A percentile compares a stretch with the other conserved stretches of the same genome.
Evolutionary conservation across 2,797 vertebrate genomes (phyloP).

Genomic region (Erpetoichthys calabaricus): DNA sequence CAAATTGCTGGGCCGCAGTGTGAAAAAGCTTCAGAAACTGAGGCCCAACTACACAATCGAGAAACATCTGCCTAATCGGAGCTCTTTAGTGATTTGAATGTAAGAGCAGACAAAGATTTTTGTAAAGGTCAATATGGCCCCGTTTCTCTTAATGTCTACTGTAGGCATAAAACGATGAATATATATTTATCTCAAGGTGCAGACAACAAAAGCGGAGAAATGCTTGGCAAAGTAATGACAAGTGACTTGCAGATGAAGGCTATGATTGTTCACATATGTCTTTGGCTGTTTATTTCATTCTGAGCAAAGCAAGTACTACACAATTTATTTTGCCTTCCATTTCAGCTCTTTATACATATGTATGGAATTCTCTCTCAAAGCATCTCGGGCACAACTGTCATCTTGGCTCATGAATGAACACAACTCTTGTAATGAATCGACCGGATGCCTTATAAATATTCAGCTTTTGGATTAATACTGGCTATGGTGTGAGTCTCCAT

Average conservation of each 20-base stretch:
- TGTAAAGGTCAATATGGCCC: too few species aligned
- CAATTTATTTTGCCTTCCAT: constrained; percentile 14
- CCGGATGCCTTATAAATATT: constrained; percentile 15
- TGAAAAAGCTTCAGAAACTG: too few species aligned
- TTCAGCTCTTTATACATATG: constrained; percentile 15
- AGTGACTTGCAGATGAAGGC: constrained; percentile 18
- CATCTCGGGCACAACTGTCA: constrained; percentile 15
- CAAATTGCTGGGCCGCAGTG: too few species aligned
- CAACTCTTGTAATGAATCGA: constrained; percentile 14
- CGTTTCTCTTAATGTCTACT: constrained; percentile 2
- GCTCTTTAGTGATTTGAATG: too few species aligned
- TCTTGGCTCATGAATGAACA: constrained; percentile 9
- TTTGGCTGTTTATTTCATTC: constrained; percentile 11
- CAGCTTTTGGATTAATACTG: constrained; percentile 1
- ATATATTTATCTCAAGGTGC: constrained; percentile 20
- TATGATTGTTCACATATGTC: constrained; percentile 21
- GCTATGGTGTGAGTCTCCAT: too few species aligned
- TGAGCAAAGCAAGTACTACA: constrained; percentile 4
- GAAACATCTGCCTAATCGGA: too few species aligned
- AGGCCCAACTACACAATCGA: too few species aligned
- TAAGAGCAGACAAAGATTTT: too few species aligned
- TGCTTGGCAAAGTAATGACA: constrained; percentile 7
- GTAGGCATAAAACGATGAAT: constrained; percentile 19
- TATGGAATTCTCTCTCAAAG: constrained; percentile 12
- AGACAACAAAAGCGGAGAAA: constrained; percentile 16